Evolutionary conservation across 2,888 invertebrate species (phyloP).

Genomic region (Heliconius erato): DNA sequence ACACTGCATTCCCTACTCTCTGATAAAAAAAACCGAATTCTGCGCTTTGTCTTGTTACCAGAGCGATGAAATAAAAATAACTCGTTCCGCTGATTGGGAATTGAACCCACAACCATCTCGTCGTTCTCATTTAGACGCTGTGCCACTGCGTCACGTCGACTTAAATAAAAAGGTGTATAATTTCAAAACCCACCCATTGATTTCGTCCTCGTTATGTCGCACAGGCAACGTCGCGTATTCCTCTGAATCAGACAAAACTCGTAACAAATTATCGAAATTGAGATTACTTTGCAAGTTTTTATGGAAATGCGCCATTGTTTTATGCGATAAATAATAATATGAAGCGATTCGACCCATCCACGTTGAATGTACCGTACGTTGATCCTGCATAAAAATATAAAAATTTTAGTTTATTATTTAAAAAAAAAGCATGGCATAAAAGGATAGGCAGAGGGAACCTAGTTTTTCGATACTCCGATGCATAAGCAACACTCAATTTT

Average conservation of each 20-base stretch:
- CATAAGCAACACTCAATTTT: not conserved
- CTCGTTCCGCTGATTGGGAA: not conserved
- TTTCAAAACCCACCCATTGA: slow-evolving; percentile 90
- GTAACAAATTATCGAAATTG: slow-evolving; percentile 90
- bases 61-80: not conserved
- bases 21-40: too few relatives aligned
- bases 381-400: slow-evolving; percentile 79
- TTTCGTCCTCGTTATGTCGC: slow-evolving; percentile 97
- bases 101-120: not conserved
- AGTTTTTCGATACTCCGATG: too few relatives aligned
- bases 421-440: too few relatives aligned
- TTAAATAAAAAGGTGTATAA: not conserved
- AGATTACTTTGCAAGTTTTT: slow-evolving; percentile 88
- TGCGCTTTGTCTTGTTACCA: not conserved
- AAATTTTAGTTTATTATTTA: too few relatives aligned
- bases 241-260: slow-evolving; percentile 92
- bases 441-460: too few relatives aligned
- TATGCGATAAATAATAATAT: slow-evolving; percentile 97
- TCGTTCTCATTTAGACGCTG: not conserved
- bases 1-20: too few relatives aligned
- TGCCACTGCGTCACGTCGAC: too few relatives aligned
- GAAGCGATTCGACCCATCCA: slow-evolving; percentile 97
- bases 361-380: slow-evolving; percentile 86
- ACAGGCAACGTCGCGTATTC: slow-evolving; percentile 98
- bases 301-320: slow-evolving; percentile 94